Evolutionary conservation across 2,113 vertebrate genomes (phyloP).

Genomic region (Beaufortia kweichowensis): DNA sequence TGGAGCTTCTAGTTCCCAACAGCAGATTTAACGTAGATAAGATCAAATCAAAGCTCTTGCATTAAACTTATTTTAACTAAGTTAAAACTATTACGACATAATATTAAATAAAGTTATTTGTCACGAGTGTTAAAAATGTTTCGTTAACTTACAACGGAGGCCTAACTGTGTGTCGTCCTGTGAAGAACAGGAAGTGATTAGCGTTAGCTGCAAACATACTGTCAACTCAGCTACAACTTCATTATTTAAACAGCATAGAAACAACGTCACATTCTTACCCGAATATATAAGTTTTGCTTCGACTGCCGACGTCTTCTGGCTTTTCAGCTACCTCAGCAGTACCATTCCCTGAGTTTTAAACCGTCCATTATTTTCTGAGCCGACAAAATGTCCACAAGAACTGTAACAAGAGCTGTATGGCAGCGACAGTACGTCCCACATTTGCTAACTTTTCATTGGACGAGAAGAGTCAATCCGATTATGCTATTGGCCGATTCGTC

Average conservation of each 20-base stretch:
- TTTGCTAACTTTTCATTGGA: conserved; percentile 74
- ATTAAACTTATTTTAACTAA: not conserved
- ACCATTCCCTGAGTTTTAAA: conserved; percentile 45
- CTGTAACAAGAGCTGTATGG: conserved; percentile 47
- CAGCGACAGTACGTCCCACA: not conserved
- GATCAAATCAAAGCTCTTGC: not conserved
- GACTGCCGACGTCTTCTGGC: conserved; percentile 13
- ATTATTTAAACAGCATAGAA: not conserved
- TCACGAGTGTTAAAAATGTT: not conserved
- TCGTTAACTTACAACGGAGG: not conserved
- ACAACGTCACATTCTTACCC: conserved; percentile 38
- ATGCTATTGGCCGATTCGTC: conserved; percentile 57
- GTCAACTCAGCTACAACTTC: not conserved
- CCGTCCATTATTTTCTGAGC: conserved; percentile 36
- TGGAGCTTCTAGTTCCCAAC: conserved; percentile 3
- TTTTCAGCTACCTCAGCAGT: conserved; percentile 7
- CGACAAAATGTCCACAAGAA: conserved; percentile 58
- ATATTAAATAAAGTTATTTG: not conserved
- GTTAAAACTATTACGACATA: not conserved
- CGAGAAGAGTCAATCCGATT: not conserved
- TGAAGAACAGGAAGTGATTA: conserved; percentile 77
- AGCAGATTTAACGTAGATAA: not conserved
- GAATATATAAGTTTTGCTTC: conserved; percentile 14
- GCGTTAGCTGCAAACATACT: conserved; percentile 43
- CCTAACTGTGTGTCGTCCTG: conserved; percentile 4